phyloP scores from a whole-genome alignment of 2,888 invertebrate species.

The Agrotis ipsilon region DNA sequence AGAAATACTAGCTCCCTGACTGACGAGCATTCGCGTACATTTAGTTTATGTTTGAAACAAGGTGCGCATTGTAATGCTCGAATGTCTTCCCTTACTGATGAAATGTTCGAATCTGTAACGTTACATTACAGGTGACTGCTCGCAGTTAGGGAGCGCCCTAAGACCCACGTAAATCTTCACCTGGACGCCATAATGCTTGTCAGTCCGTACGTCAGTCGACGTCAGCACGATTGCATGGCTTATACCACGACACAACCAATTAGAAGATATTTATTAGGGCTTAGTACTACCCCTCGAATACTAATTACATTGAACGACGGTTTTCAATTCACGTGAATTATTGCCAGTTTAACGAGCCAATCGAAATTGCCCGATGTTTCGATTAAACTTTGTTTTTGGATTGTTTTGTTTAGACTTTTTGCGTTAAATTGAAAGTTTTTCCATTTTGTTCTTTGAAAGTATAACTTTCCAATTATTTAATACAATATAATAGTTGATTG shows the following conservation, averaged over 20 bases:
- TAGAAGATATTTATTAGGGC: slow-evolving; percentile 81
- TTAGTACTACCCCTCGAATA: slow-evolving; percentile 65
- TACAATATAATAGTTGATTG: too few species aligned
- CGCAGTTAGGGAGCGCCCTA: too few species aligned
- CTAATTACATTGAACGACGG: slow-evolving; percentile 59
- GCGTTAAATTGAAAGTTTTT: slow-evolving; percentile 2
- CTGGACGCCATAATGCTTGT: slow-evolving; percentile 54
- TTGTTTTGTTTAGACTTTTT: slow-evolving; percentile 25
- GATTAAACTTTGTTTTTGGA: slow-evolving; percentile 26
- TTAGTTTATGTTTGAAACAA: too few species aligned
- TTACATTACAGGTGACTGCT: too few species aligned
- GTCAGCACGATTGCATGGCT: slow-evolving; percentile 70
- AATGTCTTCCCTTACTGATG: too few species aligned
- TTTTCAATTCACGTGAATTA: slow-evolving; percentile 58
- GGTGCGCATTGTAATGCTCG: too few species aligned
- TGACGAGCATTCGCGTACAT: too few species aligned
- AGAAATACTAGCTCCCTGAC: too few species aligned
- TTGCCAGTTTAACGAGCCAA: slow-evolving; percentile 44
- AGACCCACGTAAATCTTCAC: slow-evolving; percentile 44
- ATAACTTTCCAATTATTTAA: neutral
- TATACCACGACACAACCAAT: slow-evolving; percentile 78
- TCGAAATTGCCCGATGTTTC: slow-evolving; percentile 26
- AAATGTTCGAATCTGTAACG: too few species aligned
- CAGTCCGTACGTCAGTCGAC: slow-evolving; percentile 59
- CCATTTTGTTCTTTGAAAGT: neutral